Evolutionary conservation across 1,140 invertebrate genomes (phyloP).

Genomic region (Platyscapa corneri): DNA sequence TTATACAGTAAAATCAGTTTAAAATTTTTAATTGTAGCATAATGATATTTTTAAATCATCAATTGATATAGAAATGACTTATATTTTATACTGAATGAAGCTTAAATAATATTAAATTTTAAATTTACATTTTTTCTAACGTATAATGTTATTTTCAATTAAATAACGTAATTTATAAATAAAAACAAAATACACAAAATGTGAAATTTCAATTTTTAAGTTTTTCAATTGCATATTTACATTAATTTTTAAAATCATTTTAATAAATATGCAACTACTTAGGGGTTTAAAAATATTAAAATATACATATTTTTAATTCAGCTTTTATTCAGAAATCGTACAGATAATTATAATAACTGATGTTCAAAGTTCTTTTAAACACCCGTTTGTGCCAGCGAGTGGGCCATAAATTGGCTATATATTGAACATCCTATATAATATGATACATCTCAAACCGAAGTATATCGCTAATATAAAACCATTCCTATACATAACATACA

Average conservation of each 20-base stretch:
- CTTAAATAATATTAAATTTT: too few relatives aligned
- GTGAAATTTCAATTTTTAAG: too few relatives aligned
- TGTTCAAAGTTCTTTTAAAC: conserved; percentile 19
- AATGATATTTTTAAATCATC: too few relatives aligned
- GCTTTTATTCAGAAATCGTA: conserved; percentile 50
- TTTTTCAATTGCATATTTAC: too few relatives aligned
- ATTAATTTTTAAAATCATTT: too few relatives aligned
- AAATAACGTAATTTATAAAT: too few relatives aligned
- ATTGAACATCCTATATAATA: conserved; percentile 58
- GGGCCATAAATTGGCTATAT: not conserved
- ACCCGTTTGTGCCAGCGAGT: not conserved
- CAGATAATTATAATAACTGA: conserved; percentile 50
- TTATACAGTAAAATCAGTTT: too few relatives aligned
- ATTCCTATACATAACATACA: conserved; percentile 70
- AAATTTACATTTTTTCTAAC: too few relatives aligned
- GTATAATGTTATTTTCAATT: too few relatives aligned
- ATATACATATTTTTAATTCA: conserved; percentile 29
- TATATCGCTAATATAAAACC: conserved; percentile 63
- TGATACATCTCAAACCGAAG: conserved; percentile 68
- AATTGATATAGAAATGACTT: not conserved
- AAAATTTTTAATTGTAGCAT: too few relatives aligned
- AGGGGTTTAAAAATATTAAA: not conserved
- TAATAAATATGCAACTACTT: not conserved
- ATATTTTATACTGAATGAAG: not conserved
- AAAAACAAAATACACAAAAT: too few relatives aligned